Conservation (phyloP, 2,797 vertebrate genomes). For the Rachycentron canadum region DNA sequence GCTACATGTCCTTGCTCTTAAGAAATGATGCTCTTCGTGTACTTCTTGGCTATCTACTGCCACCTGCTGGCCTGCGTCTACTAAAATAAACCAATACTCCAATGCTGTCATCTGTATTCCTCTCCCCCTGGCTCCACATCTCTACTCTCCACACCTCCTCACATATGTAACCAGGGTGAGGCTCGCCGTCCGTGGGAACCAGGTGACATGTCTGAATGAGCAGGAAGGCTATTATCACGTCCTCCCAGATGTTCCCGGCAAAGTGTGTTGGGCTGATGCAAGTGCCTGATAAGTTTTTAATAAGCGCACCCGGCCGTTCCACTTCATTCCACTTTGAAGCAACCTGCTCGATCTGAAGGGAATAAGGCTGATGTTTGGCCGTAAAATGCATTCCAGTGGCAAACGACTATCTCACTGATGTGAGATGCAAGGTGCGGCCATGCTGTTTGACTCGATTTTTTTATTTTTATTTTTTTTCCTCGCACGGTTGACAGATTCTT, state of each 20-base stretch:
- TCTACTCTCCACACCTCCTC: conserved; percentile 6
- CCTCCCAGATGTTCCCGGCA: conserved; percentile 56
- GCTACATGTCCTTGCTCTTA: neutral
- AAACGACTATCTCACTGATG: conserved; percentile 49
- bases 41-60: neutral
- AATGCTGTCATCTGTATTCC: conserved; percentile 1
- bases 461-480: conserved; percentile 13
- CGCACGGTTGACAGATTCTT: conserved; percentile 14
- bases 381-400: conserved; percentile 44
- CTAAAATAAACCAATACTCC: neutral
- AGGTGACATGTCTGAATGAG: conserved; percentile 44
- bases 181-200: conserved; percentile 28
- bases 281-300: conserved; percentile 68
- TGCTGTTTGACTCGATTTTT: conserved; percentile 47
- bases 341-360: conserved; percentile 35
- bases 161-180: conserved; percentile 45
- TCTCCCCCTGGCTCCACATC: conserved; percentile 6
- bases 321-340: conserved; percentile 60
- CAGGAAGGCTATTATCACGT: conserved; percentile 57
- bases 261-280: conserved; percentile 52
- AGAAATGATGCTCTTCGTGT: neutral
- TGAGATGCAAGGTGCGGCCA: conserved; percentile 46
- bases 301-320: conserved; percentile 38
- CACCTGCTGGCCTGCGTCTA: neutral
- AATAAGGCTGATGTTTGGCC: conserved; percentile 32